A percentile compares a stretch with the other conserved stretches of the same genome.
These are phyloP conservation scores for Eumacrocentrus americanus DNA, from an alignment of 2,888 invertebrate genomes.

Conservation along the genomic window DNA sequence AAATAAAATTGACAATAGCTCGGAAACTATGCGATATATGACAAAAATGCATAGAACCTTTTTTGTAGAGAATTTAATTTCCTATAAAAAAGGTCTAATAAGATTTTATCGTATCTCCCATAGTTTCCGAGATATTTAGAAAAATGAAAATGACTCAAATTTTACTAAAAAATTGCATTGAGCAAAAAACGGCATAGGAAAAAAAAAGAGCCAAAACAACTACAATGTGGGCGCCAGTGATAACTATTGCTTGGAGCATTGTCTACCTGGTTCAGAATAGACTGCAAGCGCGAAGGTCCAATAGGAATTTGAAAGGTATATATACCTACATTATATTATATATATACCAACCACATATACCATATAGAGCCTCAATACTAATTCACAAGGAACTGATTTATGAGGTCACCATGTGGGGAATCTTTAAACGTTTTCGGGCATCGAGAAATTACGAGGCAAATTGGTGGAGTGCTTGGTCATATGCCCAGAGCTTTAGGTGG, in stretches of 20 bases:
- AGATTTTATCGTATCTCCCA: too few relatives aligned
- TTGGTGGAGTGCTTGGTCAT: neutral
- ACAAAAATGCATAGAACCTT: too few relatives aligned
- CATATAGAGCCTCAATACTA: too few relatives aligned
- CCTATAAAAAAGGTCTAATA: too few relatives aligned
- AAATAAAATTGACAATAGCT: too few relatives aligned
- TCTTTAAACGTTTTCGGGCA: conserved; percentile 1
- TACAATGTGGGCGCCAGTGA: conserved; percentile 50
- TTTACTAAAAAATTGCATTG: too few relatives aligned
- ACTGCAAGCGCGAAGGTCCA: conserved; percentile 24
- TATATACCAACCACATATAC: neutral
- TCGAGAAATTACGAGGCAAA: neutral
- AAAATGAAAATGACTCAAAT: too few relatives aligned
- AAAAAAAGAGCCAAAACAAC: conserved; percentile 9
- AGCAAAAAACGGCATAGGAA: too few relatives aligned
- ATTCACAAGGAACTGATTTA: neutral
- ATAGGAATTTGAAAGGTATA: conserved; percentile 29
- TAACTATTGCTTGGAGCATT: conserved; percentile 47
- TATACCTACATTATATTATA: neutral
- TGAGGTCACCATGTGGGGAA: neutral
- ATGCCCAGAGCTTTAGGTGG: neutral
- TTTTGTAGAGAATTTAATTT: too few relatives aligned
- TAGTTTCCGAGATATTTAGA: too few relatives aligned
- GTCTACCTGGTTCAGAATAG: conserved; percentile 43
- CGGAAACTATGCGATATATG: too few relatives aligned